Evolutionary conservation across 2,797 vertebrate genomes (phyloP).

Genomic region (Hapalemur alaotrensis): DNA sequence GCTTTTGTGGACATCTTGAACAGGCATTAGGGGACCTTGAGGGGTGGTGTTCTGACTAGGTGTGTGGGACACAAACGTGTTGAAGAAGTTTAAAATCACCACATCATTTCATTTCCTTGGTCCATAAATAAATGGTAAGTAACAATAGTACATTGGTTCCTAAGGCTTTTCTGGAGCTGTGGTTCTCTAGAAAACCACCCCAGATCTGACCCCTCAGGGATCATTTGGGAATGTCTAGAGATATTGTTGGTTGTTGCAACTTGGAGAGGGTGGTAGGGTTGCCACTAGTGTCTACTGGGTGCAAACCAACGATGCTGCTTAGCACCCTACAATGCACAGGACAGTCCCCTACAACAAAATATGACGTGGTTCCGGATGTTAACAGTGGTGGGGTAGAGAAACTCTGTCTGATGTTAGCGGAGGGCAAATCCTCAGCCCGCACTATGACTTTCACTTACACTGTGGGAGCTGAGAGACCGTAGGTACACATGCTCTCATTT

Average conservation of each 20-base stretch:
- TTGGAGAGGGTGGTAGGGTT: too few species aligned
- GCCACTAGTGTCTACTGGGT: not conserved
- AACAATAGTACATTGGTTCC: accelerated
- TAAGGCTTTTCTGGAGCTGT: not conserved
- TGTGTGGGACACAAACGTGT: not conserved
- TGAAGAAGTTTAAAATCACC: not conserved
- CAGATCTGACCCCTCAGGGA: not conserved
- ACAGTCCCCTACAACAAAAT: not conserved
- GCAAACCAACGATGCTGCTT: too few species aligned
- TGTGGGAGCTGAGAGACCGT: accelerated
- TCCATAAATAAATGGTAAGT: not conserved
- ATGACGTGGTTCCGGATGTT: not conserved
- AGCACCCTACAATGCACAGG: accelerated
- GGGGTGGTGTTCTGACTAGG: not conserved
- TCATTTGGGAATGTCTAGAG: not conserved
- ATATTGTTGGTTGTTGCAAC: not conserved
- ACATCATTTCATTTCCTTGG: not conserved
- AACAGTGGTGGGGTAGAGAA: not conserved
- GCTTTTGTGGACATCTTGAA: not conserved
- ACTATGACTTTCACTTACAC: not conserved
- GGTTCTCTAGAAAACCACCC: not conserved
- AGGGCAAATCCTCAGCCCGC: not conserved
- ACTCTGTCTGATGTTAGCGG: accelerated
- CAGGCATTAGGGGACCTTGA: accelerated
- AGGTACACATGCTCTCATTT: accelerated